Evolutionary conservation across 2,888 invertebrate genomes (phyloP).

Genomic region (Pogonocherus hispidulus): DNA sequence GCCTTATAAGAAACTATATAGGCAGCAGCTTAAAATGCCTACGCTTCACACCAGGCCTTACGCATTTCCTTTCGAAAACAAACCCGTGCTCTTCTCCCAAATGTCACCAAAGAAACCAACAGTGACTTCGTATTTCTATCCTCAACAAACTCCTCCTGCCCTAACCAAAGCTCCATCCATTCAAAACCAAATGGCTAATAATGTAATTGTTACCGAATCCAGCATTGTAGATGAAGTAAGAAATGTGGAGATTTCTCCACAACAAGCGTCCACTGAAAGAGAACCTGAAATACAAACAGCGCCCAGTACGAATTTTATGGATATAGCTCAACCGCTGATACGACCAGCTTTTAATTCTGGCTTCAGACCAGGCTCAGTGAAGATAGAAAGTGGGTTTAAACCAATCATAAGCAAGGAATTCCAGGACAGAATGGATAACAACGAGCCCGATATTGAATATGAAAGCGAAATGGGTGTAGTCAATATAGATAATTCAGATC

Average conservation of each 20-base stretch:
- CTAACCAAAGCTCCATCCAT: conserved; percentile 36
- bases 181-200: conserved; percentile 36
- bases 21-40: conserved; percentile 9
- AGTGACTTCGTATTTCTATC: conserved; percentile 9
- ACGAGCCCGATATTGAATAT: conserved; percentile 64
- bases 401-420: conserved; percentile 77
- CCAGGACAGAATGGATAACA: conserved; percentile 70
- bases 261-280: conserved; percentile 63
- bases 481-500: conserved; percentile 66
- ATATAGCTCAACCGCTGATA: conserved; percentile 41
- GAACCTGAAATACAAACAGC: conserved; percentile 57
- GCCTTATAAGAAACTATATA: conserved; percentile 30
- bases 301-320: conserved; percentile 38
- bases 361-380: conserved; percentile 84
- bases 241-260: conserved; percentile 62
- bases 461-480: conserved; percentile 70
- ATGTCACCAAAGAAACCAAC: conserved; percentile 21
- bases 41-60: conserved; percentile 11
- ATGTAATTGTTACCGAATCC: conserved; percentile 24
- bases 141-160: conserved; percentile 19
- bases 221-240: conserved; percentile 41
- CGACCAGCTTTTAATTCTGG: conserved; percentile 79
- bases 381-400: conserved; percentile 87
- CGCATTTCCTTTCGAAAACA: conserved; percentile 22
- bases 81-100: conserved; percentile 22